Base-by-base conservation (phyloP, 2,797 vertebrate species). In the Myotis daubentonii region DNA sequence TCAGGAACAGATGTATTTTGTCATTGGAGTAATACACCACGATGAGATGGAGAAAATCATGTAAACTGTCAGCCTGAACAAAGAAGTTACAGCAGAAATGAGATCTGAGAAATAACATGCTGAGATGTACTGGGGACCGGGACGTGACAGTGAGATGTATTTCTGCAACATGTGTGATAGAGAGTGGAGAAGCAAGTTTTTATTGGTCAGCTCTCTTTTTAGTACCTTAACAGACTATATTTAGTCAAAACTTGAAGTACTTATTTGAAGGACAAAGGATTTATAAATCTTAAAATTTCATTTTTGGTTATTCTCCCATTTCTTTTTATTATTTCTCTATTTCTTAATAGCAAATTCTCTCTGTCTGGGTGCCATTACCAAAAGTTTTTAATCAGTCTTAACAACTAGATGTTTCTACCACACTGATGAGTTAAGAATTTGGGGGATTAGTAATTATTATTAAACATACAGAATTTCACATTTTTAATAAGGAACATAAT, bases 1-100 rank as follows among this genome's bases (percentile, higher is more conserved):
- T 93, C 6, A 9, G 70, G 28, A 95, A 49, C 36, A 60, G 74
- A 89, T 33, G 47, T 71, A 92, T 86, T 82, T 91, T 83, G 49
- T 92, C 36, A 74, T 66, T 78, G 19, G 33, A 1, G 11, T 76
- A 75, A 38, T 41, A 76, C 23, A 65, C 33, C 15, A 93, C 51
- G 8, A 70, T 55, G 68, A 85, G 11, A 62, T 36, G 41, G 47
- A 83, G 72, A 93, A 93, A 89, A 75, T 55, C 57, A 13, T 36
- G 22, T 82, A 60, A 89, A 38, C 36, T 80, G 70, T 82, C 81
- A 74, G 22, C 2, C 10, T 51, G 75, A 95, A 89, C 20, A 70
- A 92, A 72, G 41, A 66, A 60, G 41, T 71, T 55, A n/a, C 1
- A 8, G 22, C 33, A 76, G 66, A 93, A 90, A 87, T 44, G 12